Conservation (phyloP, 2,113 vertebrate species). For the Zosterops hypoxanthus region DNA sequence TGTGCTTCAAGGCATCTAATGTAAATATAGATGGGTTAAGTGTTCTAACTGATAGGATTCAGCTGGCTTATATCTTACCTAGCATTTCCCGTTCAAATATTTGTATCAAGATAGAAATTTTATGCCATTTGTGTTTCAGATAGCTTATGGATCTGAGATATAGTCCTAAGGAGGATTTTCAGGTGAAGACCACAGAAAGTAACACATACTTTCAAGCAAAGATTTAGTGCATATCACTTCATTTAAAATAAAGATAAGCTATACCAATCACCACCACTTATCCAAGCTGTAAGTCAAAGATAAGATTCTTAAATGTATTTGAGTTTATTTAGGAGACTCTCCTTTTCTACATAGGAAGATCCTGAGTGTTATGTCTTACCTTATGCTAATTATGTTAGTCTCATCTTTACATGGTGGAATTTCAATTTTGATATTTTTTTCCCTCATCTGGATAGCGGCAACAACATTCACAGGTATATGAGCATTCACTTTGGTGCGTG, state of each 20-base stretch:
- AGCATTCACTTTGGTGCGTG: not conserved
- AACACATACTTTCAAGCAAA: not conserved
- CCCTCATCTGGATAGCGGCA: conserved; percentile 21
- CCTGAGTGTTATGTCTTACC: conserved; percentile 4
- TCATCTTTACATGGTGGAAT: conserved; percentile 50
- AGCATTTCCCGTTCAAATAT: not conserved
- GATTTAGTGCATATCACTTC: not conserved
- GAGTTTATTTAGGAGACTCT: not conserved
- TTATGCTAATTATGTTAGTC: conserved; percentile 36
- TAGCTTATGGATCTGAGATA: not conserved
- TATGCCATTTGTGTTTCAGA: not conserved
- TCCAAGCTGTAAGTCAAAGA: not conserved
- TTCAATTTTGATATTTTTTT: conserved; percentile 62
- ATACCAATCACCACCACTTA: not conserved
- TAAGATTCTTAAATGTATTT: not conserved
- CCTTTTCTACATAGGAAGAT: not conserved
- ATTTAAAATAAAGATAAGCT: not conserved
- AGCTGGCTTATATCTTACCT: not conserved
- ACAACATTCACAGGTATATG: conserved; percentile 35
- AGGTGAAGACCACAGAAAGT: not conserved
- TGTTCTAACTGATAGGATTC: conserved; percentile 23
- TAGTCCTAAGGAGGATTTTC: not conserved
- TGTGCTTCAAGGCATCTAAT: conserved; percentile 27
- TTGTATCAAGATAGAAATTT: not conserved
- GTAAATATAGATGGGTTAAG: not conserved